Evolutionary conservation across 2,113 vertebrate species (phyloP).

Genomic region (Corythoichthys intestinalis): DNA sequence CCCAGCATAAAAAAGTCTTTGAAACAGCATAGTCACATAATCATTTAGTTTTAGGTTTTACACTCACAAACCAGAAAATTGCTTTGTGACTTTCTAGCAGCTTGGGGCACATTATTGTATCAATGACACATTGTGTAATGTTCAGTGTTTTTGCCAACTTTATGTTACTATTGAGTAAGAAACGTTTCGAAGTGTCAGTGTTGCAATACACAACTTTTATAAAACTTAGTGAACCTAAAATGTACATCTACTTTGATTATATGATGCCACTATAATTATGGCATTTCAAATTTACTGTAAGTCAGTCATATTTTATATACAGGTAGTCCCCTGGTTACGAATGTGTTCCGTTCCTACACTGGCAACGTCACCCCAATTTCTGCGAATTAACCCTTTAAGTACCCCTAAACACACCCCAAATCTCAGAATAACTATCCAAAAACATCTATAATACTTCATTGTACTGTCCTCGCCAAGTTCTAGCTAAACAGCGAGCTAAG

Average conservation of each 20-base stretch:
- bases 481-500: too few relatives aligned
- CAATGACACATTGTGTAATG: conserved; percentile 13
- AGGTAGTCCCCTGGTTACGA: too few relatives aligned
- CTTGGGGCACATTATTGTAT: neutral
- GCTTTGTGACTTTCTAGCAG: conserved; percentile 11
- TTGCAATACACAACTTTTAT: neutral
- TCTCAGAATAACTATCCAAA: too few relatives aligned
- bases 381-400: too few relatives aligned
- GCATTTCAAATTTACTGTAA: neutral
- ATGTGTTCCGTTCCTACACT: too few relatives aligned
- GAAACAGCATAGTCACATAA: conserved; percentile 8
- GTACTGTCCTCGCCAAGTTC: too few relatives aligned
- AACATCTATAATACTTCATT: too few relatives aligned
- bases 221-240: neutral
- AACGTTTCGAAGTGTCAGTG: neutral
- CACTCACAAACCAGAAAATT: conserved; percentile 22
- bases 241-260: neutral
- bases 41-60: conserved; percentile 6
- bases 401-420: too few relatives aligned
- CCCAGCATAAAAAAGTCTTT: neutral
- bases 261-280: neutral
- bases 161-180: neutral
- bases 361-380: too few relatives aligned
- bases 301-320: neutral
- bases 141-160: neutral